Conservation (phyloP, 2,113 vertebrate genomes). For the Enhydra lutris region DNA sequence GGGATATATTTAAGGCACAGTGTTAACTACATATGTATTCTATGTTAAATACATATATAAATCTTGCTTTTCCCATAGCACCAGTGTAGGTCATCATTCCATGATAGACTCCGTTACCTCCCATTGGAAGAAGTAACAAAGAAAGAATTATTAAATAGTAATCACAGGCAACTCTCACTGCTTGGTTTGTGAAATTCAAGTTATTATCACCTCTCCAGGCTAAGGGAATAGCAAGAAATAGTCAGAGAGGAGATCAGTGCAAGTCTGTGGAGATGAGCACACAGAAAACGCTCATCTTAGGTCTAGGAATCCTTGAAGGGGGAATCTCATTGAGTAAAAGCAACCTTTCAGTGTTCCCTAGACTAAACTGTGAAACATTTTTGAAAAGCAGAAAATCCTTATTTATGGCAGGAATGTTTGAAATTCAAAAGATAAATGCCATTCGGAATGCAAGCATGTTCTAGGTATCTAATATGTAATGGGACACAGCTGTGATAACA, state of each 20-base stretch:
- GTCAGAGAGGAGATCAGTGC: not conserved
- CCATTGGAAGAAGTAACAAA: constrained; percentile 24
- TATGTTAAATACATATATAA: not conserved
- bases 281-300: constrained; percentile 43
- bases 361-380: constrained; percentile 81
- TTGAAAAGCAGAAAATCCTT: constrained; percentile 85
- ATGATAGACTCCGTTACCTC: not conserved
- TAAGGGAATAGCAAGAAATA: not conserved
- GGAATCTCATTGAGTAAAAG: constrained; percentile 77
- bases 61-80: constrained; percentile 33
- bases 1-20: not conserved
- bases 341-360: constrained; percentile 75
- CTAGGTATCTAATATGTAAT: constrained; percentile 83
- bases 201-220: constrained; percentile 58
- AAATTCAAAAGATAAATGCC: constrained; percentile 86
- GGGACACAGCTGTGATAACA: constrained; percentile 86
- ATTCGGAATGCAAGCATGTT: constrained; percentile 83
- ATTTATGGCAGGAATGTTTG: constrained; percentile 85
- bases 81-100: not conserved
- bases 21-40: not conserved
- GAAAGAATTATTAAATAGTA: constrained; percentile 31
- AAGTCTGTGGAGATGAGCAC: not conserved
- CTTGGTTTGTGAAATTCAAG: constrained; percentile 19
- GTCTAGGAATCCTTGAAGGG: constrained; percentile 65
- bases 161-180: not conserved